phyloP scores from a whole-genome alignment of 2,113 vertebrate species.

The Perognathus longimembris region DNA sequence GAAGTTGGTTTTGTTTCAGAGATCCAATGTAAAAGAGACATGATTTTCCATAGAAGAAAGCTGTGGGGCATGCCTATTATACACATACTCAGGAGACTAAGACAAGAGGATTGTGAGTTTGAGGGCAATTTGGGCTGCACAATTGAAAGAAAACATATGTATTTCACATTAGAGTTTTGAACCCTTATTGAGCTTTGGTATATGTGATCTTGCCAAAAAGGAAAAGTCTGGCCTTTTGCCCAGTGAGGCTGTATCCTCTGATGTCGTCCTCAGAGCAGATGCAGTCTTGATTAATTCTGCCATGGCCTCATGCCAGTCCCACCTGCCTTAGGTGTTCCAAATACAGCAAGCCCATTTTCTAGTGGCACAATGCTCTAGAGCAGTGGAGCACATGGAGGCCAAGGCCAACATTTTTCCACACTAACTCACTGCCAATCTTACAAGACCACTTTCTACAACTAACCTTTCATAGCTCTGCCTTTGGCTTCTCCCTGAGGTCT shows the following conservation, averaged over 20 bases:
- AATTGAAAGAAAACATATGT: conserved; percentile 3
- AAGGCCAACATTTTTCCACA: not conserved
- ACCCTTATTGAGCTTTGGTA: not conserved
- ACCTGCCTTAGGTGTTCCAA: conserved; percentile 22
- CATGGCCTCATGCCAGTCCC: not conserved
- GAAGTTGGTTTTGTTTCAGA: conserved; percentile 22
- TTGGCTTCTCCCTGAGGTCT: not conserved
- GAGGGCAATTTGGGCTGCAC: no score
- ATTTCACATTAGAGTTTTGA: conserved; percentile 1
- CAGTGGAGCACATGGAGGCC: not conserved
- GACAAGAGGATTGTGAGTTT: no score
- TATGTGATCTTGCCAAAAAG: not conserved
- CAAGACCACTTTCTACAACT: not conserved
- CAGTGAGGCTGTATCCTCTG: not conserved
- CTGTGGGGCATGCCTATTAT: no score
- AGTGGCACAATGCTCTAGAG: not conserved
- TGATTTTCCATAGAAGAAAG: not conserved
- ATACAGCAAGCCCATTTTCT: not conserved
- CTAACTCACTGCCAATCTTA: not conserved
- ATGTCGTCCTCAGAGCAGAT: conserved; percentile 25
- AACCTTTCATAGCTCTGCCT: conserved; percentile 40
- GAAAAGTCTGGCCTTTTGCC: not conserved
- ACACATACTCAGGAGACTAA: no score
- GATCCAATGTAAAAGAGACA: not conserved
- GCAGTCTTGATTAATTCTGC: not conserved